phyloP scores from a whole-genome alignment of 2,888 invertebrate species.

The Campopleginae sp. region DNA sequence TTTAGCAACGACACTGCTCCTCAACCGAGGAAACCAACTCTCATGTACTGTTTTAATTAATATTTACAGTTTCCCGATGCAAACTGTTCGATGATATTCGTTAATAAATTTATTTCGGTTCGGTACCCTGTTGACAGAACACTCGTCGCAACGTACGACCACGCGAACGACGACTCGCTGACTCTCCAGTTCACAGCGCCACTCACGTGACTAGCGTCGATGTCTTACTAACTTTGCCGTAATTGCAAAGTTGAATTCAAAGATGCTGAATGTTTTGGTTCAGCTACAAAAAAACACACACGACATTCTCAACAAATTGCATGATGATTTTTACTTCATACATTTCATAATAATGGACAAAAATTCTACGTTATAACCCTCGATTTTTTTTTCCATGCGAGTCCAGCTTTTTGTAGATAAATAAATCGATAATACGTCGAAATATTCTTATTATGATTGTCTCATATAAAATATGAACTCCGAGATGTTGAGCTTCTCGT shows the following conservation, averaged over 20 bases:
- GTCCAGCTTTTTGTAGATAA: too few species aligned
- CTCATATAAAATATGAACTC: neutral
- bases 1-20: conserved; percentile 22
- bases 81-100: neutral
- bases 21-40: neutral
- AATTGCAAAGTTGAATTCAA: conserved; percentile 32
- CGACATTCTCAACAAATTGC: neutral
- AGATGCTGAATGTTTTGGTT: neutral
- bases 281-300: neutral
- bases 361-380: neutral
- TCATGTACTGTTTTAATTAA: neutral
- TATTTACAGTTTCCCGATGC: neutral
- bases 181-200: neutral
- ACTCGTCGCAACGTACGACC: conserved; percentile 17
- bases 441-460: neutral
- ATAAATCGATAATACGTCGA: neutral
- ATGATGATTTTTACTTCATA: neutral
- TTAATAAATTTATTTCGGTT: conserved; percentile 6
- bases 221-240: conserved; percentile 49
- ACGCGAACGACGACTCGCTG: conserved; percentile 1
- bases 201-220: conserved; percentile 14
- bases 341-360: neutral
- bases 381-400: neutral
- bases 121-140: conserved; percentile 45
- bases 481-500: neutral